A percentile compares a stretch with the other conserved stretches of the same genome.
Evolutionary conservation across 2,888 invertebrate species (phyloP).

Genomic region (Cerastoderma edule): DNA sequence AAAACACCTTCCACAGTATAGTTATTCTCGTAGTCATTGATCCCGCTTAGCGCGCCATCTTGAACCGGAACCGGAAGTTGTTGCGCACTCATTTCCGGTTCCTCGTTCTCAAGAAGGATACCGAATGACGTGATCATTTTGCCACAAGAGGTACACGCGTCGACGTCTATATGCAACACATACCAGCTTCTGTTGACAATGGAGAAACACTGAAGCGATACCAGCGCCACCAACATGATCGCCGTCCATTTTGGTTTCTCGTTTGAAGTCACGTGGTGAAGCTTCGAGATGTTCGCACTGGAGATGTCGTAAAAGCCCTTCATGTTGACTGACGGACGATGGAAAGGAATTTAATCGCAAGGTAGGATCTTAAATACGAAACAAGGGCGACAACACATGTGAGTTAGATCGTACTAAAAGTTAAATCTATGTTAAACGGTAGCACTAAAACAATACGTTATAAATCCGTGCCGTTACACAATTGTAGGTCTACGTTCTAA

Average conservation of each 20-base stretch:
- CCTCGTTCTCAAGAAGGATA: slow-evolving; percentile 2
- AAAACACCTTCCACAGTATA: slow-evolving; percentile 14
- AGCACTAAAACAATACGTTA: too few relatives aligned
- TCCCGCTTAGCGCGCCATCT: background rate
- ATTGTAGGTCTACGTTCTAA: too few relatives aligned
- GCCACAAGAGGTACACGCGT: background rate
- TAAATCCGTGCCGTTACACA: too few relatives aligned
- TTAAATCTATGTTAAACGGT: too few relatives aligned
- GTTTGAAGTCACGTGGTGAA: background rate
- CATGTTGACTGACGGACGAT: background rate
- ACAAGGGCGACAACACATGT: too few relatives aligned
- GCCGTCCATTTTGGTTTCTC: slow-evolving; percentile 18
- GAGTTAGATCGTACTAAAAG: too few relatives aligned
- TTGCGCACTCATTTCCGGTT: background rate
- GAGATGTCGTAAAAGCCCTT: slow-evolving; percentile 19
- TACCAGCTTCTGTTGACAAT: slow-evolving; percentile 14
- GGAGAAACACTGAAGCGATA: slow-evolving; percentile 9
- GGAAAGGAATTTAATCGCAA: background rate
- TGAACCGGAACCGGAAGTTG: slow-evolving; percentile 1
- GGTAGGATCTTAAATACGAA: background rate
- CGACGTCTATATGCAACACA: slow-evolving; percentile 8
- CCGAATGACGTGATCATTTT: slow-evolving; percentile 18
- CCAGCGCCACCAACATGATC: slow-evolving; percentile 2
- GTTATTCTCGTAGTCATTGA: slow-evolving; percentile 6
- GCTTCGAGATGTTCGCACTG: background rate